Evolutionary conservation across 2,797 vertebrate genomes (phyloP), one percentile per base, ranked within the genome.

Genomic region (Mormyrus proboscirostris): DNA sequence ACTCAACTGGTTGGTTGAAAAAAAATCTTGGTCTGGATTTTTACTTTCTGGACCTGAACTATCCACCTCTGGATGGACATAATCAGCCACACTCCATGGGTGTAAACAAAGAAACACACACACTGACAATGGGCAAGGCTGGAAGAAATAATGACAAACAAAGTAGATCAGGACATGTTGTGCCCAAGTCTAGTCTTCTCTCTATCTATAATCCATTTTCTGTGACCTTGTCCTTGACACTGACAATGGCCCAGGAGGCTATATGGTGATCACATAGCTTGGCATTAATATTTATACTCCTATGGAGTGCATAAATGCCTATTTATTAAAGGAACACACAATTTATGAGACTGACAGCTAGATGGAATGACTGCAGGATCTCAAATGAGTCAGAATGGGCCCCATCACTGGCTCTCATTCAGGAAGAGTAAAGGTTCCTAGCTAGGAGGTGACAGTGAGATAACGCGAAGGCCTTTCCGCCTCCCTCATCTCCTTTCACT

Each of bases 121-220:
- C 29, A 33, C 29, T 33, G 29, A 33, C 29, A 33, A 33, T 33
- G 29, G 76, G 76, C 90, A 90, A 55, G 88, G 90, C 41, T 62
- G 89, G 88, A 90, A 90, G 57, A 92, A 93, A 91, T 89, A 91
- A 90, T 87, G 90, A 91, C 92, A 92, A 93, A 93, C 89, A 91
- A 79, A 90, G 88, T n/a, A 83, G 88, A 90, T 91, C 88, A 84
- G 90, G 90, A 91, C 89, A 88, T 88, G 73, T 76, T 90, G 92
- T 92, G 90, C 91, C 90, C 25, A 53, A 50, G 79, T 93, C 92
- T 91, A 89, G 90, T 55, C 33, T 62, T 57, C n/a, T 16, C 16
- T 2, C 38, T 12, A 14, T 38, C 53, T 7, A 9, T 49, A 69
- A 57, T 86, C 55, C 59, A 44, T 25, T 89, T 86, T 44, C 87